phyloP scores from a whole-genome alignment of 2,888 invertebrate species.

The Sympetrum striolatum region DNA sequence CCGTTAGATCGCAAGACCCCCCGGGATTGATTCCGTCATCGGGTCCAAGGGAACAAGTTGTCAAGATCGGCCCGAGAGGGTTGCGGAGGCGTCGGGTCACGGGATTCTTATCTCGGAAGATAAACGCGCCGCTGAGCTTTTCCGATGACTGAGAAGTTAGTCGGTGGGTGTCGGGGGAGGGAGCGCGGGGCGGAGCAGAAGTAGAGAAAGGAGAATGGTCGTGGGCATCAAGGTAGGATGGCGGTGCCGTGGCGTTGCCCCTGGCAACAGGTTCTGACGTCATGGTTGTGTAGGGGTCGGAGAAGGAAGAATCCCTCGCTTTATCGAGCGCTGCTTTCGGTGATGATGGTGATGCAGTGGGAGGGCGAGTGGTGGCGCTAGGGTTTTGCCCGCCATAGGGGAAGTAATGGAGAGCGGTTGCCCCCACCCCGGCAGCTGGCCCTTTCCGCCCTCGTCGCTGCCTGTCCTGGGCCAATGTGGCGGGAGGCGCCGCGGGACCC shows the following conservation, averaged over 20 bases:
- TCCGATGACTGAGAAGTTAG: neutral
- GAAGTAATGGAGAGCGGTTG: constrained; percentile 1
- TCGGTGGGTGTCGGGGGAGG: neutral
- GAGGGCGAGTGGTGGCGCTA: constrained; percentile 20
- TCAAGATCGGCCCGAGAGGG: too few species aligned
- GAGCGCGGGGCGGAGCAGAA: neutral
- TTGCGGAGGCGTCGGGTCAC: too few species aligned
- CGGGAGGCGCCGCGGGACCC: neutral
- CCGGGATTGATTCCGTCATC: too few species aligned
- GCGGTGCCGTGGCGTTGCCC: constrained; percentile 37
- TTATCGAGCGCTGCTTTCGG: neutral
- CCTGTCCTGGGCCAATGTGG: constrained; percentile 35
- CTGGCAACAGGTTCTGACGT: constrained; percentile 44
- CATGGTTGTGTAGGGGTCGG: constrained; percentile 10
- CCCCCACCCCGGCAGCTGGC: neutral
- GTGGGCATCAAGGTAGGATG: constrained; percentile 42
- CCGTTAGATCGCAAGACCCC: too few species aligned
- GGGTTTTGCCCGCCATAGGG: constrained; percentile 1
- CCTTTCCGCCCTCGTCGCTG: neutral
- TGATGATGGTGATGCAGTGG: constrained; percentile 39
- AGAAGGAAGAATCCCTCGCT: constrained; percentile 9
- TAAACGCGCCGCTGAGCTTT: neutral
- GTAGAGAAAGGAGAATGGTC: constrained; percentile 11
- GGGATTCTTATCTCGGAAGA: neutral
- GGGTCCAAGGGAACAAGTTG: too few species aligned